A percentile compares a stretch with the other conserved stretches of the same genome.
phyloP scores from a whole-genome alignment of 2,888 invertebrate species.

The Cyclophora punctaria region DNA sequence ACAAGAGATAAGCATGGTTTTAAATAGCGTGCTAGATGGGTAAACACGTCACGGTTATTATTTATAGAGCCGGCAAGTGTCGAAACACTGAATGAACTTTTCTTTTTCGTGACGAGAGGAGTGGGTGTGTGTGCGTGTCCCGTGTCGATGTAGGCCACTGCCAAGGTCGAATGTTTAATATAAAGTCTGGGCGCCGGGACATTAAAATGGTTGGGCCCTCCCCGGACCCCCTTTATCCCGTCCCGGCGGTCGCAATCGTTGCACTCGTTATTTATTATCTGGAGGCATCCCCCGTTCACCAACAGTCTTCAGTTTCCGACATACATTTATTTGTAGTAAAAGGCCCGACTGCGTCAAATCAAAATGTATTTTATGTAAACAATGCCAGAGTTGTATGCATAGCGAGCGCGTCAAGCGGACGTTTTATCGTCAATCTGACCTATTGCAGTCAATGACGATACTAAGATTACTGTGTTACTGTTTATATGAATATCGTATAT shows the following conservation, averaged over 20 bases:
- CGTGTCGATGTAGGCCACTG: constrained; percentile 73
- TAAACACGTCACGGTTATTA: constrained; percentile 59
- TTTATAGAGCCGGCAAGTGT: constrained; percentile 61
- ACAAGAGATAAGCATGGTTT: constrained; percentile 39
- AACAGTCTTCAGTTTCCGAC: constrained; percentile 29
- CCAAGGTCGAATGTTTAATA: constrained; percentile 76
- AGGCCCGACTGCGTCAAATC: constrained; percentile 1
- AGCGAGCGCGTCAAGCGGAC: constrained; percentile 30
- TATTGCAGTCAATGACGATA: constrained; percentile 46
- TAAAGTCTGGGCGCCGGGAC: constrained; percentile 73
- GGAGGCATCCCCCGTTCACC: constrained; percentile 54
- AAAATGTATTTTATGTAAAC: constrained; percentile 1
- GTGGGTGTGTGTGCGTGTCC: constrained; percentile 70
- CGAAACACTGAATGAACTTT: constrained; percentile 67
- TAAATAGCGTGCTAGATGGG: constrained; percentile 46
- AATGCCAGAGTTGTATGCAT: constrained; percentile 4
- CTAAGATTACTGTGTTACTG: constrained; percentile 25
- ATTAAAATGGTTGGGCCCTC: constrained; percentile 74
- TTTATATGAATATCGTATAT: not conserved
- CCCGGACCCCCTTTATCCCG: constrained; percentile 58
- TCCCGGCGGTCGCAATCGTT: constrained; percentile 69
- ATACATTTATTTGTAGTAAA: not conserved
- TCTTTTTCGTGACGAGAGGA: constrained; percentile 64
- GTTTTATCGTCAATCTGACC: constrained; percentile 46
- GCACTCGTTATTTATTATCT: constrained; percentile 75